phyloP scores from a whole-genome alignment of 1,140 invertebrate species.

The Drosophila novamexicana region DNA sequence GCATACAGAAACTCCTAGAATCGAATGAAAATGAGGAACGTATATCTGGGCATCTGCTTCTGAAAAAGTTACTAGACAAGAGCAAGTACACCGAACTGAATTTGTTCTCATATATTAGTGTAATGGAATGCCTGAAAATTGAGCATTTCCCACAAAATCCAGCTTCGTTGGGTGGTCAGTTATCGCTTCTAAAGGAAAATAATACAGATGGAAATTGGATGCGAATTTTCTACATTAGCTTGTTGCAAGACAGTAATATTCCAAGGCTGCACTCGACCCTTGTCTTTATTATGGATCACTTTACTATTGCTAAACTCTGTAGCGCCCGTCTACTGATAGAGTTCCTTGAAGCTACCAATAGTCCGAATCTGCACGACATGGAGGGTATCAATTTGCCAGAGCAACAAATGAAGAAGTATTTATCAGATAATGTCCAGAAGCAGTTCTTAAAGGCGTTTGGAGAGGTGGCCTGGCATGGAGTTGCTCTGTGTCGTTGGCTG shows the following conservation, averaged over 20 bases:
- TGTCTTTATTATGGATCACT: conserved; percentile 51
- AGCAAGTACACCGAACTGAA: conserved; percentile 3
- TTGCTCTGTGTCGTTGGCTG: conserved; percentile 61
- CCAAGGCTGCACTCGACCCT: conserved; percentile 84
- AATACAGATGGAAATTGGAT: conserved; percentile 72
- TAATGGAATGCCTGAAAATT: conserved; percentile 87
- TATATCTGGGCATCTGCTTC: conserved; percentile 47
- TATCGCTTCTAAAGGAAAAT: conserved; percentile 54
- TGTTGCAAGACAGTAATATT: conserved; percentile 84
- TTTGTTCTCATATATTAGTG: conserved; percentile 56
- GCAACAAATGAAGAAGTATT: conserved; percentile 20
- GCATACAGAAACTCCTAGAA: conserved; percentile 31
- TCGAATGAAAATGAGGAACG: conserved; percentile 50
- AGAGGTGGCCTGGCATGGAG: conserved; percentile 54
- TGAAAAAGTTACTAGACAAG: conserved; percentile 41
- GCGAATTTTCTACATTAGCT: conserved; percentile 78
- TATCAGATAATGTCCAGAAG: neutral
- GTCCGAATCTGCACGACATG: conserved; percentile 55
- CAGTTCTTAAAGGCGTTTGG: conserved; percentile 36
- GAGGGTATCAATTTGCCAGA: conserved; percentile 32
- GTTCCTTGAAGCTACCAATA: conserved; percentile 58
- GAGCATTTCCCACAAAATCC: conserved; percentile 85
- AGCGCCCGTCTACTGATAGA: conserved; percentile 34
- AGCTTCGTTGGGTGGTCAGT: conserved; percentile 70
- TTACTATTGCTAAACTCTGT: conserved; percentile 19